Base-by-base conservation (phyloP, 1,140 invertebrate species). In the Hycleus cichorii region DNA sequence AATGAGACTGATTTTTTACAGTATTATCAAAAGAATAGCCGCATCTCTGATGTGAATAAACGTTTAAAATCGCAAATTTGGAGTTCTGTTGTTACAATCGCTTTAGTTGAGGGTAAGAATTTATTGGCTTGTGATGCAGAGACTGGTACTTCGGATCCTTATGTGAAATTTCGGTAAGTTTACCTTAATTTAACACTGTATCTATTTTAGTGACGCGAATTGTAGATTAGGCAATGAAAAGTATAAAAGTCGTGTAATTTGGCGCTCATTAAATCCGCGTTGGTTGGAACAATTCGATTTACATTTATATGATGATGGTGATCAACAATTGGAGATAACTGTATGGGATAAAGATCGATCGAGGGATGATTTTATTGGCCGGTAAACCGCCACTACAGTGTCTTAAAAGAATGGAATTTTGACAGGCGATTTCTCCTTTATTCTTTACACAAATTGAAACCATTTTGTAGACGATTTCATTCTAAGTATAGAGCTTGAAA, bases 271-370 rank as follows among this genome's bases (percentile, higher is more conserved):
- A 39, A 89, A 86, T 74, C 91, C 94, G 9, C 82, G 88, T 62
- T 98, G 95, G 96, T 70, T 97, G 69, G 97, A 99, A 70, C 95
- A 98, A 75, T 98, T 98, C 73, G 95, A 98, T 74, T 80, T 99
- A 6, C 94, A 98, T 72, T 80, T 98, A 5, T 98, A 92, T 73
- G 93, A 97, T 65, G 93, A 95, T 62, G 75, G 84, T 58, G 83
- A 85, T 45, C 91, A 94, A 73, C 82, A 90, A 47, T 75, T 98
- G 38, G 93, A 97, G 74, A 86, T 97, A 4, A 89, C 89, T 0
- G 84, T 97, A 1, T 95, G 87, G 83, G 93, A 96, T 71, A 90
- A 92, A 67, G 90, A 93, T 68, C 84, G 85, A 51, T 84, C 84
- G 6, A 88, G 85, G 66, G 92, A 95, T 73, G 90, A 94, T 70